A percentile compares a stretch with the other conserved stretches of the same genome.
phyloP scores from a whole-genome alignment of 2,797 vertebrate species.

The Acridotheres tristis region DNA sequence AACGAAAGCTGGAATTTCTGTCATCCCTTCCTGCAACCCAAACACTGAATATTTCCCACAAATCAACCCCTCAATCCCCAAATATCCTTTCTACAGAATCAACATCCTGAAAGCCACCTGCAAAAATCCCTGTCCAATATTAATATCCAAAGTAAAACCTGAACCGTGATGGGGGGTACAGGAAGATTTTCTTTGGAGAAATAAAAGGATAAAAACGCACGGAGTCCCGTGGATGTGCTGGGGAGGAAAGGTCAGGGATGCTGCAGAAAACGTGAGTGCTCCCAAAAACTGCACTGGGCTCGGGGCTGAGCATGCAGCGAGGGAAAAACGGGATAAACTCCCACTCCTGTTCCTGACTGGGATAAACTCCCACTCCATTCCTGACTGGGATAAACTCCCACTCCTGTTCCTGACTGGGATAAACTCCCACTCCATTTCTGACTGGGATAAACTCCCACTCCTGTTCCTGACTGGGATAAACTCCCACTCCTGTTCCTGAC shows the following conservation, averaged over 20 bases:
- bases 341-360: background rate
- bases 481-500: background rate
- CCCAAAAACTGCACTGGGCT: background rate
- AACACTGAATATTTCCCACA: background rate
- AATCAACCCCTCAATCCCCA: background rate
- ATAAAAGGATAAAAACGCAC: accelerated
- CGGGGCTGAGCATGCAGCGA: background rate
- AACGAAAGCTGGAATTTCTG: background rate
- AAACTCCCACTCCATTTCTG: too few relatives aligned
- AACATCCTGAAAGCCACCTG: accelerated
- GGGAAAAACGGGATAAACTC: background rate
- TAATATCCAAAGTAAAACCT: accelerated
- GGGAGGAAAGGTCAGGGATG: background rate
- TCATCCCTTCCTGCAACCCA: background rate
- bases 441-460: too few relatives aligned
- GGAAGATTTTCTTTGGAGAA: background rate
- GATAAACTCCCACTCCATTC: background rate
- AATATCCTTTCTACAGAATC: accelerated
- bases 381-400: background rate
- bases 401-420: background rate
- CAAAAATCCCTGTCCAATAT: background rate
- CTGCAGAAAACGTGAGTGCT: background rate
- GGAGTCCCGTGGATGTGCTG: background rate
- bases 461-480: background rate
- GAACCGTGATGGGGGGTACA: accelerated